Evolutionary conservation across 2,797 vertebrate genomes (phyloP).

Genomic region (Falco novaeseelandiae): DNA sequence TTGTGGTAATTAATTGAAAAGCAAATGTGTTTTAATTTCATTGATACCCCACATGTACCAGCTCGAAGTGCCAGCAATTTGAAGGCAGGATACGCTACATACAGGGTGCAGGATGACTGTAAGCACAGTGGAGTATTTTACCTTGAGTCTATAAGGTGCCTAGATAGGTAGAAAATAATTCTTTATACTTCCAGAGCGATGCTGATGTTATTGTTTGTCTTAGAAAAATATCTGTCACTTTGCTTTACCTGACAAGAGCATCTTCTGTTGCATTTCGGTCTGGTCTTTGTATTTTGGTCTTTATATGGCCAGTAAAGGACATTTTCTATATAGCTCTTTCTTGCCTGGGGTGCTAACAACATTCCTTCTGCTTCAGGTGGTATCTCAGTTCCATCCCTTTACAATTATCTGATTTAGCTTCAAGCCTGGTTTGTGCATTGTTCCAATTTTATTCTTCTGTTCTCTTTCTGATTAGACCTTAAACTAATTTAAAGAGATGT

Average conservation of each 20-base stretch:
- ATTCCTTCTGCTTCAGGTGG: background rate
- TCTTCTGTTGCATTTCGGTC: background rate
- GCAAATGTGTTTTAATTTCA: background rate
- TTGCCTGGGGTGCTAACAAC: background rate
- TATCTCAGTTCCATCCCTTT: background rate
- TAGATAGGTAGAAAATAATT: background rate
- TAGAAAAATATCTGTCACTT: background rate
- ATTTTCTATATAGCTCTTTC: background rate
- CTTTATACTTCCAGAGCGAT: background rate
- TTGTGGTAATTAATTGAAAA: conserved; percentile 39
- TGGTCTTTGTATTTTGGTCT: background rate
- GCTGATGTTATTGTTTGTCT: background rate
- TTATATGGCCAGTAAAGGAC: accelerated
- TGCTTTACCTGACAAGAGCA: background rate
- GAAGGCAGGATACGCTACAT: background rate
- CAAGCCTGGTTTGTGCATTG: background rate
- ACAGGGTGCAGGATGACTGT: background rate
- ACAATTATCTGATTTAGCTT: background rate
- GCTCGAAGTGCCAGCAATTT: background rate
- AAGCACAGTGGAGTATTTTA: background rate
- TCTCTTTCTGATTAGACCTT: background rate
- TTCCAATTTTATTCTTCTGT: background rate
- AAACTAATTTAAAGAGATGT: background rate
- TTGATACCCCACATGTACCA: conserved; percentile 2
- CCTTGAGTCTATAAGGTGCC: background rate